A percentile compares a stretch with the other conserved stretches of the same genome.
Evolutionary conservation across 2,888 invertebrate species (phyloP).

Genomic region (Petrophora chlorosata): DNA sequence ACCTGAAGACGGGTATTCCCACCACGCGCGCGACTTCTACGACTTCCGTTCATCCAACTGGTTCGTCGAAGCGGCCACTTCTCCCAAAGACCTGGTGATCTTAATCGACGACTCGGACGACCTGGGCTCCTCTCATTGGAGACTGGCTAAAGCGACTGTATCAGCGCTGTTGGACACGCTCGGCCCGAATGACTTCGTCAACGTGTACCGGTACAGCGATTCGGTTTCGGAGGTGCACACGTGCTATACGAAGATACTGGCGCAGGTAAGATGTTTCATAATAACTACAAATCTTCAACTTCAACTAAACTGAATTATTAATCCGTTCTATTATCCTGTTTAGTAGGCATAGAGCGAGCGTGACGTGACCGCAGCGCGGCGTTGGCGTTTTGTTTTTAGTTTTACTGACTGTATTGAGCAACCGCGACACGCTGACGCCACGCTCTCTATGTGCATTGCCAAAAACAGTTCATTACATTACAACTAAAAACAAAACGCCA

Average conservation of each 20-base stretch:
- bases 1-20: slow-evolving; percentile 89
- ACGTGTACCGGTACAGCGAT: slow-evolving; percentile 95
- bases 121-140: slow-evolving; percentile 92
- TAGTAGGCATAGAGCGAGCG: too few species aligned
- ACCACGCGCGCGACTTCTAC: slow-evolving; percentile 92
- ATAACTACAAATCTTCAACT: neutral
- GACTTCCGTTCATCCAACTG: slow-evolving; percentile 97
- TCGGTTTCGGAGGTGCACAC: slow-evolving; percentile 92
- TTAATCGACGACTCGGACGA: slow-evolving; percentile 96
- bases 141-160: slow-evolving; percentile 94
- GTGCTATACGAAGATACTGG: slow-evolving; percentile 95
- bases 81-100: slow-evolving; percentile 98
- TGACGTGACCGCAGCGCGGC: too few species aligned
- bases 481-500: too few species aligned
- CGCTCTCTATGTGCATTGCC: too few species aligned
- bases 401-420: too few species aligned
- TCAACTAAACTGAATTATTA: too few species aligned
- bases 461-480: too few species aligned
- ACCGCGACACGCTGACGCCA: too few species aligned
- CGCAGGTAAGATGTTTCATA: slow-evolving; percentile 85
- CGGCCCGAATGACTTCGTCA: slow-evolving; percentile 98
- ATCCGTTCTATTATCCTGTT: too few species aligned
- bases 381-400: too few species aligned
- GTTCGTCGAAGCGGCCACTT: slow-evolving; percentile 98
- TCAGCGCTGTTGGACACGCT: slow-evolving; percentile 96